Base-by-base conservation (phyloP, 2,113 vertebrate genomes). In the Psilopogon haemacephalus region DNA sequence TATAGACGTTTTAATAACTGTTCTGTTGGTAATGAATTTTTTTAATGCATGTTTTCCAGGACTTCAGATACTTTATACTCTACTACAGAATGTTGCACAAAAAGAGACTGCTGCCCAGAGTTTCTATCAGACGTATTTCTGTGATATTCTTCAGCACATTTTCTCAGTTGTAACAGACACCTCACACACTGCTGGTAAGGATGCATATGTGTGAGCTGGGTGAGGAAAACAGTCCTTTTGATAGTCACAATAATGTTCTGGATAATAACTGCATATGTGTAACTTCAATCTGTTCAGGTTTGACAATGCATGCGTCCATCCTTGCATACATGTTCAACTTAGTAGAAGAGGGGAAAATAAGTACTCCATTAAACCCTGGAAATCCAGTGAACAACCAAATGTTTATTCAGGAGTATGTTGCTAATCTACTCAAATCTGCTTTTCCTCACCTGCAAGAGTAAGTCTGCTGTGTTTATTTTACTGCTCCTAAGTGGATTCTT, bases 271-370 rank as follows among this genome's bases (percentile, higher is more conserved):
- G 44, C 1, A 0, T 8, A 1, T 23, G 46, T 92, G 2, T 75
- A 46, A 7, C 74, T 94, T 27, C 35, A 79, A 26, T 71, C 63
- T 73, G 37, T 64, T 78, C 97, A 99, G 99, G 99, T 93, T 97
- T 99, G 95, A 99, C 99, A 64, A 99, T 99, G 99, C 99, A 99
- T 44, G 99, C 99, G 3, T 99, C 99, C 68, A 99, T 99, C 97
- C 98, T 99, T 78, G 99, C 99, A 38, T 99, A 99, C 98, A 99
- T 99, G 99, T 99, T 99, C 96, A 99, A 99, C 97, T 98, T 99
- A 90, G 99, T 99, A 94, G 99, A 99, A 97, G 99, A 99, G 97
- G 99, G 99, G 58, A 99, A 99, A 97, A 99, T 99, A 98, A 99
- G 98, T 84, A 97, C 98, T 65, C 96, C 97, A 0, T 95, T 99